A percentile compares a stretch with the other conserved stretches of the same genome.
These are phyloP conservation scores for Mycteria americana DNA, from an alignment of 2,797 vertebrate genomes.

Conservation along the genomic window DNA sequence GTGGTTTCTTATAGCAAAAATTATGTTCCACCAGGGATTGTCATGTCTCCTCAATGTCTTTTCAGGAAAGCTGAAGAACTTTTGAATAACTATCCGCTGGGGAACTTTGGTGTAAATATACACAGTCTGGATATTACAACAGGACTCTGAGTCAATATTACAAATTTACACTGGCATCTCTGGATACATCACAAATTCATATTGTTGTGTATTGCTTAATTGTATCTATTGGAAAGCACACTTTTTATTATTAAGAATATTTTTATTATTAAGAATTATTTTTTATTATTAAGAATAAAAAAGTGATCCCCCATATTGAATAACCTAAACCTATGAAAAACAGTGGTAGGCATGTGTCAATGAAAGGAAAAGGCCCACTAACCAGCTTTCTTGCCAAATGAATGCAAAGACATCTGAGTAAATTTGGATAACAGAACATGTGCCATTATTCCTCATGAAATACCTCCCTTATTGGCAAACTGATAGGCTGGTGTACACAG, in stretches of 20 bases:
- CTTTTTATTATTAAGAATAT: neutral
- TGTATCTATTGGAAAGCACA: neutral
- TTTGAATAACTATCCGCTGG: neutral
- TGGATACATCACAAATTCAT: neutral
- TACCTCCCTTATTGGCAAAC: neutral
- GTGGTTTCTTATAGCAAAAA: neutral
- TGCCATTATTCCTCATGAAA: neutral
- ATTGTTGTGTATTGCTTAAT: neutral
- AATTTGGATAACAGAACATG: neutral
- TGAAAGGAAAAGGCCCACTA: neutral
- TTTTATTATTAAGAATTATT: neutral
- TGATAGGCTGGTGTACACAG: neutral
- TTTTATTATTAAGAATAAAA: neutral
- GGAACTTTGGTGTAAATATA: neutral
- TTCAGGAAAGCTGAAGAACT: neutral
- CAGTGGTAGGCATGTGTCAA: neutral
- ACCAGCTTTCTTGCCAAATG: neutral
- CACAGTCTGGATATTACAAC: neutral
- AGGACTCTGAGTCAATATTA: neutral
- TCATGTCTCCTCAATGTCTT: neutral
- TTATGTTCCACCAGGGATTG: neutral
- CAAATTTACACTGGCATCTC: neutral
- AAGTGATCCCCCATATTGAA: neutral
- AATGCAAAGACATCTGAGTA: neutral
- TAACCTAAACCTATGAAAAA: neutral